These are phyloP conservation scores for Callitettix versicolor DNA, from an alignment of 1,140 invertebrate genomes.

Conservation along the genomic window DNA sequence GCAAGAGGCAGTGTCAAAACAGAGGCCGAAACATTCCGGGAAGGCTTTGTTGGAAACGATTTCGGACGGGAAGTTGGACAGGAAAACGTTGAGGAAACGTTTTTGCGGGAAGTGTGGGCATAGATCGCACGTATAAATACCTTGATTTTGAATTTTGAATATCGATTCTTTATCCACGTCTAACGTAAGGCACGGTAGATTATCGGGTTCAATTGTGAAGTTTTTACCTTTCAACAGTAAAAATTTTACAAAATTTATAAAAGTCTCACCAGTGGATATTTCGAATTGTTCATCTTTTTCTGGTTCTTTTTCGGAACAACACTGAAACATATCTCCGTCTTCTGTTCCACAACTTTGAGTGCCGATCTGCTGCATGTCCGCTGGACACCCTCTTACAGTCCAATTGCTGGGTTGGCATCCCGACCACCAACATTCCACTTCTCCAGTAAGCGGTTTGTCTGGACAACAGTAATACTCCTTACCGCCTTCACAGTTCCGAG, in stretches of 20 bases:
- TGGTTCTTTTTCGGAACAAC: background rate
- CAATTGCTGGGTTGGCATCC: background rate
- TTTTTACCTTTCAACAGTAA: conserved; percentile 14
- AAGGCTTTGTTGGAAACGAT: conserved; percentile 1
- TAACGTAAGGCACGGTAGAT: conserved; percentile 1
- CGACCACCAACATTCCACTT: conserved; percentile 3
- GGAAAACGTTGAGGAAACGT: conserved; percentile 5
- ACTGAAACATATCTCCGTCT: conserved; percentile 7
- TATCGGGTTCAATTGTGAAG: conserved; percentile 12
- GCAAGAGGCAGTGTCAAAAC: conserved; percentile 5
- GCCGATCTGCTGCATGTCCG: background rate
- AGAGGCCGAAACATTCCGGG: conserved; percentile 8
- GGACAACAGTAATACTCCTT: conserved; percentile 12
- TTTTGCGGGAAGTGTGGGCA: conserved; percentile 16
- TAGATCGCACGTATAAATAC: conserved; percentile 12
- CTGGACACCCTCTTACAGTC: conserved; percentile 6
- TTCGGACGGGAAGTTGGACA: background rate
- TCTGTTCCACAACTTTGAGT: background rate
- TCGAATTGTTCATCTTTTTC: conserved; percentile 3
- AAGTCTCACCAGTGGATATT: conserved; percentile 8
- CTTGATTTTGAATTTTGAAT: conserved; percentile 10
- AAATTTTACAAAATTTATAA: conserved; percentile 14
- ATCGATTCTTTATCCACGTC: conserved; percentile 1
- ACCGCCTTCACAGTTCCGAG: background rate
- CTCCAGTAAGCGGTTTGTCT: too few species aligned